Evolutionary conservation across 2,113 vertebrate species (phyloP).

Genomic region (Sphaerodactylus townsendi): DNA sequence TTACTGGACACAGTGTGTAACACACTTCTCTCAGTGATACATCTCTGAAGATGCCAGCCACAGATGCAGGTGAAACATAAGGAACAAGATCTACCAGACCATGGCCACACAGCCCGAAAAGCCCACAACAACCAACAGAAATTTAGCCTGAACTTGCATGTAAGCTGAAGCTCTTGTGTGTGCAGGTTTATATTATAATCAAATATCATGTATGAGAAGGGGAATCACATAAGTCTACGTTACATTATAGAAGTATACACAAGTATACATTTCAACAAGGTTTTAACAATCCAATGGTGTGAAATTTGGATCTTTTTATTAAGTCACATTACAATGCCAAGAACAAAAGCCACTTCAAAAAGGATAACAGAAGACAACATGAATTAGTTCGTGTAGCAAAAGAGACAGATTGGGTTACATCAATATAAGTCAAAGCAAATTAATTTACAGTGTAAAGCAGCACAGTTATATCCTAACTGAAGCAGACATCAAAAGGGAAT

Average conservation of each 20-base stretch:
- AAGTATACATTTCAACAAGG: background rate
- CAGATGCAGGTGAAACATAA: no score
- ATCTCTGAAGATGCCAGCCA: no score
- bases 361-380: conserved; percentile 12
- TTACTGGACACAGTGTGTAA: no score
- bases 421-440: conserved; percentile 49
- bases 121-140: no score
- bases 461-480: conserved; percentile 36
- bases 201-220: background rate
- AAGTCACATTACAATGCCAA: conserved; percentile 14
- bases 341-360: conserved; percentile 32
- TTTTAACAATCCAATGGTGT: background rate
- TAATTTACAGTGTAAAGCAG: conserved; percentile 38
- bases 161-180: background rate
- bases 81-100: no score
- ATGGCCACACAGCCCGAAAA: no score
- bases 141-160: background rate
- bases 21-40: no score
- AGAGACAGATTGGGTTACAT: conserved; percentile 26
- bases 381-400: conserved; percentile 45
- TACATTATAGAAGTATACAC: background rate
- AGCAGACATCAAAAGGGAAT: conserved; percentile 22
- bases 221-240: background rate
- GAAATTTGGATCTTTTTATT: background rate
- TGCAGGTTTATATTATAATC: background rate